These are phyloP conservation scores for Palythoa grandis DNA, from an alignment of 92 coral and sea anemone genomes.

Conservation along the genomic window DNA sequence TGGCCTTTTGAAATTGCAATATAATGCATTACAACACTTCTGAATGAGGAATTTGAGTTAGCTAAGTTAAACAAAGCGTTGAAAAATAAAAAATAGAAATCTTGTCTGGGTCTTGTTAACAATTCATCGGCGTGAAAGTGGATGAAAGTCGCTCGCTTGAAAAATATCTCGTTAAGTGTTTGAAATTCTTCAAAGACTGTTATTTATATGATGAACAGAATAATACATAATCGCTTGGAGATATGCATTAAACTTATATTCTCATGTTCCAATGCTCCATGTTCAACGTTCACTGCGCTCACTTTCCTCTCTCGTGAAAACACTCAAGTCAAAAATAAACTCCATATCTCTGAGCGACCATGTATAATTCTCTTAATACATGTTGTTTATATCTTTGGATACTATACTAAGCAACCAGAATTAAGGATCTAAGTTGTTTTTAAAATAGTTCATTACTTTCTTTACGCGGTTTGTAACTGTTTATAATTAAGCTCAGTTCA, in stretches of 20 bases:
- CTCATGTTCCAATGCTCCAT: neutral
- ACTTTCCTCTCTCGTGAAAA: neutral
- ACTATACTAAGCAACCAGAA: neutral
- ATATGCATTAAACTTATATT: neutral
- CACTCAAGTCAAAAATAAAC: neutral
- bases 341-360: neutral
- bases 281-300: neutral
- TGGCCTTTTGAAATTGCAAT: neutral
- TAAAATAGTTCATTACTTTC: neutral
- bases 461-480: neutral
- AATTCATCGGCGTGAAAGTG: neutral
- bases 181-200: neutral
- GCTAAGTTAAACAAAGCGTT: neutral
- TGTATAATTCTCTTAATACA: neutral
- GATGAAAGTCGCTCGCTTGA: neutral
- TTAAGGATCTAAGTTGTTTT: neutral
- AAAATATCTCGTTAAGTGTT: neutral
- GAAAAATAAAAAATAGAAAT: neutral
- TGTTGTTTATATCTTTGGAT: neutral
- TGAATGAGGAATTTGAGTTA: neutral
- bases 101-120: neutral
- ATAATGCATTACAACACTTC: neutral
- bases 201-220: neutral
- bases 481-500: neutral
- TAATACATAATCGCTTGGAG: neutral